Evolutionary conservation across 2,888 invertebrate genomes (phyloP).

Genomic region (Epinotia demarniana): DNA sequence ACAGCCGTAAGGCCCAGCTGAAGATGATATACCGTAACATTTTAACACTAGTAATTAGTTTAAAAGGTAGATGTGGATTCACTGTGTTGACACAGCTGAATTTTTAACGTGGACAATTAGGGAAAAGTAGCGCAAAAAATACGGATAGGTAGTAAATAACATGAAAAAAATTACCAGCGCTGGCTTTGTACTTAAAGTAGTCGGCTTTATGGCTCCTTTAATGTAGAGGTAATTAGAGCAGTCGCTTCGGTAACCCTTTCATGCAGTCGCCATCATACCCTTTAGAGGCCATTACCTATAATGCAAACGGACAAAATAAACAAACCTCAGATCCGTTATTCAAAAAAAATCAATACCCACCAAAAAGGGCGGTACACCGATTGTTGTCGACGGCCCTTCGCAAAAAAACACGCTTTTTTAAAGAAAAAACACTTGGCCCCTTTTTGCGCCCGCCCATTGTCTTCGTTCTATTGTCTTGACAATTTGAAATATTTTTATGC

Average conservation of each 20-base stretch:
- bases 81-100: constrained; percentile 5
- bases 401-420: constrained; percentile 74
- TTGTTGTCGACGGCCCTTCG: constrained; percentile 74
- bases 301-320: constrained; percentile 75
- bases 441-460: constrained; percentile 81
- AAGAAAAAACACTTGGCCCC: constrained; percentile 69
- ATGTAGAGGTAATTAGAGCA: constrained; percentile 40
- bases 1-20: neutral
- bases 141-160: neutral
- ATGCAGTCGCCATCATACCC: constrained; percentile 35
- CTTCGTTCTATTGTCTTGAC: constrained; percentile 79
- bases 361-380: constrained; percentile 72
- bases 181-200: constrained; percentile 13
- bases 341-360: constrained; percentile 65
- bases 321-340: constrained; percentile 78
- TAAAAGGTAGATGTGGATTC: neutral
- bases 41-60: neutral
- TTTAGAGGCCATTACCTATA: constrained; percentile 69
- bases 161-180: neutral
- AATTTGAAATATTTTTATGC: constrained; percentile 83
- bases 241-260: constrained; percentile 35
- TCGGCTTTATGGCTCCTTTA: constrained; percentile 19
- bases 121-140: neutral
- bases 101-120: neutral
- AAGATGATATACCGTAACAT: neutral